Base-by-base conservation (phyloP, 2,888 invertebrate genomes). In the Palloptera scutellata region DNA sequence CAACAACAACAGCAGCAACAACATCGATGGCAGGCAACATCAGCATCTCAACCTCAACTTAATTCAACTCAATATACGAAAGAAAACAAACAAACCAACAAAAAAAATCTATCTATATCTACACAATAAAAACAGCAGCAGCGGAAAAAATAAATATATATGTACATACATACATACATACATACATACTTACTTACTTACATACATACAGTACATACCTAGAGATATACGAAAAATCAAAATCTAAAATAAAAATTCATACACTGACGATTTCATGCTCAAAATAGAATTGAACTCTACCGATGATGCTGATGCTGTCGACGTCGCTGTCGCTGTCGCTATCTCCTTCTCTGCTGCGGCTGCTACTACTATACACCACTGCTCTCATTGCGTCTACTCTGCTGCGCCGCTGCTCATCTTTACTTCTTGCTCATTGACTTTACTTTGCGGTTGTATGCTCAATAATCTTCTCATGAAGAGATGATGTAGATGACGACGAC, bases 251-350 rank as follows among this genome's bases (percentile, higher is more conserved):
- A 30, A 30, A 62, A 42, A 48, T 63, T 61, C 59, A 53, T 61
- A 63, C 52, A 52, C 71, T 64, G 68, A 72, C 68, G 69, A 72
- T 70, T 69, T 70, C 64, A 68, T 68, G 71, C 68, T 72, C 68
- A 70, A 72, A 72, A 72, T 72, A 69, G 69, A 72, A 69, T 72
- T 68, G 71, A 69, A 70, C 69, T 69, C 63, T 67, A 58, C 52
- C 67, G 59, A 58, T 64, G 54, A 54, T 61, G 54, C 51, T 51
- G 68, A 61, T 42, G 19, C n/a, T 54, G 45, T 17, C 54, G 2
- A 54, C 17, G 54, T 54, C 17, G 53, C 42, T 60, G 20, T 17
- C 40, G 61, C 12, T 57, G 41, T 40, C 55, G 54, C 12, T 42
- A 11, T 6, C 43, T 30, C 55, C 43, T 63, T 54, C 62, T 45